phyloP scores from a whole-genome alignment of 2,113 vertebrate genomes.

The Vidua chalybeata region DNA sequence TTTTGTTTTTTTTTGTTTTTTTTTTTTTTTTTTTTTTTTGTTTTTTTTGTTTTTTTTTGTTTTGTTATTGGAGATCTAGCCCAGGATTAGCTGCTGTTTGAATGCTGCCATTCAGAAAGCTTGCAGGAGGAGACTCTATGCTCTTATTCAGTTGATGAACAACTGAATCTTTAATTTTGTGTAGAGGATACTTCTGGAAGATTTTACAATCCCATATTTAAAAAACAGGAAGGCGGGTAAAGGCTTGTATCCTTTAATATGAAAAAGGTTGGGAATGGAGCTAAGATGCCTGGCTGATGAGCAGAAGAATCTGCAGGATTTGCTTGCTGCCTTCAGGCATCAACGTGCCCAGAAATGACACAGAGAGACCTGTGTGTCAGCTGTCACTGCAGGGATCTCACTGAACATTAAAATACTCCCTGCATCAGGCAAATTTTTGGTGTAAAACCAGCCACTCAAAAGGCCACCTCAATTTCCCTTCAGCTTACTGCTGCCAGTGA shows the following conservation, averaged over 20 bases:
- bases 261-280: not conserved
- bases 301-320: not conserved
- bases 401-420: not conserved
- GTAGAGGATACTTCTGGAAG: not conserved
- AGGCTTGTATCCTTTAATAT: not conserved
- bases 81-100: not conserved
- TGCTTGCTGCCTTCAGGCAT: not conserved
- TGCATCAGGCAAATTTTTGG: not conserved
- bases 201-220: not conserved
- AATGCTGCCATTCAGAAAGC: not conserved
- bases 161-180: not conserved
- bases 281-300: not conserved
- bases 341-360: rapidly evolving
- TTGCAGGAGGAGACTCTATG: not conserved
- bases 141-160: not conserved
- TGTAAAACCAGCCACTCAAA: not conserved
- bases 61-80: not conserved
- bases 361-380: not conserved
- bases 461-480: not conserved
- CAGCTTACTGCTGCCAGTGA: not conserved
- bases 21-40: not conserved
- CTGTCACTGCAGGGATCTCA: not conserved
- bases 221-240: not conserved
- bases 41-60: not conserved
- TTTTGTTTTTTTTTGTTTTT: too few relatives aligned